Conservation (phyloP, 2,797 vertebrate genomes). For the Galago senegalensis region DNA sequence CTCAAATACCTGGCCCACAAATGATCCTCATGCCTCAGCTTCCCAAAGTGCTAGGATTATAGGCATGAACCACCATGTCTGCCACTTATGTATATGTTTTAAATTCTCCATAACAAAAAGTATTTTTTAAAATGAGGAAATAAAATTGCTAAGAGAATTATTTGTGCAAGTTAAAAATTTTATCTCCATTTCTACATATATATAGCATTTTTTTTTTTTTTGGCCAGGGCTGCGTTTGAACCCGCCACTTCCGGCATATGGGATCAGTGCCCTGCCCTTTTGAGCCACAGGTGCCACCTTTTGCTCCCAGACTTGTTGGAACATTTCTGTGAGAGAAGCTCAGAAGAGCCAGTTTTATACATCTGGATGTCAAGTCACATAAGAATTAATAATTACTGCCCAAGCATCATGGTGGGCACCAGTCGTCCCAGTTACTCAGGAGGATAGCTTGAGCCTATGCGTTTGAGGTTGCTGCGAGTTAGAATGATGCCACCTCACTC, state of each 20-base stretch:
- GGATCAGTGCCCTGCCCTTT: too few relatives aligned
- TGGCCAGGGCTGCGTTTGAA: too few relatives aligned
- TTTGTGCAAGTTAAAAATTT: conserved; percentile 59
- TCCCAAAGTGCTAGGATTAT: too few relatives aligned
- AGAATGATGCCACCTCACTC: too few relatives aligned
- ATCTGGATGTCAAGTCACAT: background rate
- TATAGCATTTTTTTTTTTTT: background rate
- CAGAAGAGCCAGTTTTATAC: background rate
- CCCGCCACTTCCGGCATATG: too few relatives aligned
- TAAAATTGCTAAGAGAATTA: conserved; percentile 50
- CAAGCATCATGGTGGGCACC: too few relatives aligned
- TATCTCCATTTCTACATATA: background rate
- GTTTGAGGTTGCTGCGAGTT: too few relatives aligned
- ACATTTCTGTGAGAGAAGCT: background rate
- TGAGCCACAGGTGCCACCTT: background rate
- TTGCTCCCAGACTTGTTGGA: conserved; percentile 22
- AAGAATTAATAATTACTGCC: background rate
- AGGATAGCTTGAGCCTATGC: too few relatives aligned
- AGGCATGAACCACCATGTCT: too few relatives aligned
- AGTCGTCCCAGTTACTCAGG: too few relatives aligned
- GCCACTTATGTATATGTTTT: conserved; percentile 37
- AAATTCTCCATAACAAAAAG: conserved; percentile 2
- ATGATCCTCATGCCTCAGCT: too few relatives aligned
- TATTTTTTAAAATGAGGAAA: conserved; percentile 60
- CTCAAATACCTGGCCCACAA: too few relatives aligned